These are phyloP conservation scores for Diadophis punctatus DNA, from an alignment of 2,113 vertebrate species.

Conservation along the genomic window DNA sequence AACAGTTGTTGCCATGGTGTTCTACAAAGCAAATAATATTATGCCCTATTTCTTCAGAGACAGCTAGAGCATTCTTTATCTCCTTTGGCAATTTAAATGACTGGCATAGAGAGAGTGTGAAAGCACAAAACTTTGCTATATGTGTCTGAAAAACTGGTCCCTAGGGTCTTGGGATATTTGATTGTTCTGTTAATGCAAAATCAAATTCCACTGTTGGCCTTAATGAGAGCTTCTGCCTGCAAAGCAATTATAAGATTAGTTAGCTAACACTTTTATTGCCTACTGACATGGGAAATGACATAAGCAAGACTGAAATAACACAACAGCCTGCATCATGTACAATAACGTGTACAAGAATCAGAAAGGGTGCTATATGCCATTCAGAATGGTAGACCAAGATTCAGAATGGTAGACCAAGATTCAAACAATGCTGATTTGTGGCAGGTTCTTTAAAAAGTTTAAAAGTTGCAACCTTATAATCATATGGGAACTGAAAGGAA, in stretches of 20 bases:
- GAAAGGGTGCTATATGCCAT: not conserved
- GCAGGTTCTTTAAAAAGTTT: not conserved
- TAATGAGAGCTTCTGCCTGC: not conserved
- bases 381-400: not conserved
- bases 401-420: not conserved
- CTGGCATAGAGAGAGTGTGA: not conserved
- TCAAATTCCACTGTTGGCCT: not conserved
- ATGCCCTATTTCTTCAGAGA: not conserved
- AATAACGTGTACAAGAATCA: not conserved
- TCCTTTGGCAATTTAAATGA: conserved; percentile 18
- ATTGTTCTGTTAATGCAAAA: conserved; percentile 1
- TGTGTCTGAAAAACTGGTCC: not conserved
- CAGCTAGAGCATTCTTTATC: not conserved
- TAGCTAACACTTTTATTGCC: conserved; percentile 23
- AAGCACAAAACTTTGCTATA: conserved; percentile 20
- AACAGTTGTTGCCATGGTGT: not conserved
- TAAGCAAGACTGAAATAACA: conserved; percentile 33
- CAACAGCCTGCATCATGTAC: not conserved
- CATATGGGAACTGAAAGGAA: not conserved
- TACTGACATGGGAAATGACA: not conserved
- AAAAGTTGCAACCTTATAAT: not conserved
- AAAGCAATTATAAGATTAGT: conserved; percentile 17
- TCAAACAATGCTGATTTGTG: not conserved
- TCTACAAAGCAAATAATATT: not conserved
- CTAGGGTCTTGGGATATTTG: conserved; percentile 18